These are phyloP conservation scores for Rhegmatorhina hoffmannsi DNA, from an alignment of 2,113 vertebrate genomes.

Conservation along the genomic window DNA sequence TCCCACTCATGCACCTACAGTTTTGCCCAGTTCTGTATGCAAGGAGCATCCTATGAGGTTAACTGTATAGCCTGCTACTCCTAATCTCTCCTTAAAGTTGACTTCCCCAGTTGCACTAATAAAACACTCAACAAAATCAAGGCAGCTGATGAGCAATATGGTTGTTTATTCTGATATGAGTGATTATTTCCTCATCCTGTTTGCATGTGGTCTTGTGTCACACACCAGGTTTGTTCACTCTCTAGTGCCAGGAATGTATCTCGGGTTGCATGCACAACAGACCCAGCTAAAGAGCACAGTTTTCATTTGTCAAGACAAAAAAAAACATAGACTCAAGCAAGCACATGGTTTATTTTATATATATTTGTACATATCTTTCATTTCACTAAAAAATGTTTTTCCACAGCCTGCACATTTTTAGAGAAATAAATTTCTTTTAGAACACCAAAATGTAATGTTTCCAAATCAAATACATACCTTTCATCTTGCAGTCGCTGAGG, in stretches of 20 bases:
- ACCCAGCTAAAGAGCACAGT: not conserved
- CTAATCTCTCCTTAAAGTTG: not conserved
- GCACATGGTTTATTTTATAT: not conserved
- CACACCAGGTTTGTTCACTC: not conserved
- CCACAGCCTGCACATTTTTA: not conserved
- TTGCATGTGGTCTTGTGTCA: not conserved
- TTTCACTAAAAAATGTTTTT: not conserved
- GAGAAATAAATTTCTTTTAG: not conserved
- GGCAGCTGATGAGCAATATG: not conserved
- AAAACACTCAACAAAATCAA: not conserved
- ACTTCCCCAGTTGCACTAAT: not conserved
- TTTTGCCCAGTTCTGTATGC: not conserved
- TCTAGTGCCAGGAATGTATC: not conserved
- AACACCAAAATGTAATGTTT: not conserved
- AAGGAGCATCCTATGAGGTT: not conserved
- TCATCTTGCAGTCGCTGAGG: not conserved
- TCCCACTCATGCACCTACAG: not conserved
- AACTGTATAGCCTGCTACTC: not conserved
- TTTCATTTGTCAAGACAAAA: not conserved
- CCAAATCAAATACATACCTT: not conserved
- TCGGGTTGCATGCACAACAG: not conserved
- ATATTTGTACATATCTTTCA: not conserved
- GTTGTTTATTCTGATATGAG: not conserved
- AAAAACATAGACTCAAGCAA: fast-evolving
- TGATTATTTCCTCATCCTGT: not conserved